Base-by-base conservation (phyloP, 2,888 invertebrate genomes). In the Tiphia femorata region DNA sequence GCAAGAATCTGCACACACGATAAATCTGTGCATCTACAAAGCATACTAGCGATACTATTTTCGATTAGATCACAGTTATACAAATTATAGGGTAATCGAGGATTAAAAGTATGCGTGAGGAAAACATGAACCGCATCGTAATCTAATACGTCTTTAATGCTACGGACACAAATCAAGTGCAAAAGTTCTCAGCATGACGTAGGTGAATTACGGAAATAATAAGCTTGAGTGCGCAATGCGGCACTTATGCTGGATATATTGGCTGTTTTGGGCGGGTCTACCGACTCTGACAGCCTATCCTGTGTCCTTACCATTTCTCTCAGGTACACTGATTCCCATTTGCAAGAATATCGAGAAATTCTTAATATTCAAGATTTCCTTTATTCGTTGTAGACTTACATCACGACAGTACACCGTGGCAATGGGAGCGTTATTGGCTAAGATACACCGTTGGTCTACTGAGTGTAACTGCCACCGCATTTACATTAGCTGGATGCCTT, bases 401-500 rank as follows among this genome's bases (percentile, higher is more conserved):
- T 47, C 33, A 47, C 20, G 54, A 48, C 46, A 51, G 51, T 35
- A 7, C 50, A 42, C 62, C 67, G 25, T 68, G 64, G 44, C 64
- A 75, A 57, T 77, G 78, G 79, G 76, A 79, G 58, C 62, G 68
- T 35, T 72, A 77, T 21, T 80, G 80, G 80, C 58, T 75, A 29
- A 73, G 69, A 23, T 80, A 78, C 44, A 69, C 66, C 4, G 62
- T 80, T 38, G 76, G 78, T 40, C 62, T 77, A 30, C 55, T 81
- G 5, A 72, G 78, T n/a, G 64, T 79, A 19, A 70, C 77, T 10
- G 70, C 70, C 12, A 72, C 80, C 16, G 77, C 74, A 25, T 76
- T 81, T 52, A 78, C 80, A 49, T 67, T 82, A 6, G 72, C 75
- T 6, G 82, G 82, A 42, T 83, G 82, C 52, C 67, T 81, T 29